Percentiles rank a stretch among this genome's conserved stretches.
These are phyloP conservation scores for Trissolcus japonicus DNA, from an alignment of 2,888 invertebrate genomes.

Conservation along the genomic window DNA sequence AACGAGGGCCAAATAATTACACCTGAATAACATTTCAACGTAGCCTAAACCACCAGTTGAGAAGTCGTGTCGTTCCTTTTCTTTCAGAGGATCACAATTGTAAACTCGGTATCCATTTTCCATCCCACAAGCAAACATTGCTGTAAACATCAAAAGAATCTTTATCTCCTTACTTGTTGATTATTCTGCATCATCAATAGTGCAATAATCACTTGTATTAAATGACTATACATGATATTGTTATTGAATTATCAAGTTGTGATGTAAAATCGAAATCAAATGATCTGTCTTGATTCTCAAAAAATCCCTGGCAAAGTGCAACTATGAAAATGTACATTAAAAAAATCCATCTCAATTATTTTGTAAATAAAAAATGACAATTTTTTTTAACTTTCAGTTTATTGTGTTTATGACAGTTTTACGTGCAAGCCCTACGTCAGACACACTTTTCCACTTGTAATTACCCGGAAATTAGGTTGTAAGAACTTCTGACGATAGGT, in stretches of 20 bases:
- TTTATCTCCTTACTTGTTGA: not conserved
- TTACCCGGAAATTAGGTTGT: too few species aligned
- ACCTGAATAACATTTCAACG: slow-evolving; percentile 98
- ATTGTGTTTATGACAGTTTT: too few species aligned
- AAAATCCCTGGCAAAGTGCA: too few species aligned
- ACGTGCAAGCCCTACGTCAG: too few species aligned
- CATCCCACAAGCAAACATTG: slow-evolving; percentile 88
- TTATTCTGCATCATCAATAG: slow-evolving; percentile 8
- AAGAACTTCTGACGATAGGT: slow-evolving; percentile 5
- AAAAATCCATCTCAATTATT: too few species aligned
- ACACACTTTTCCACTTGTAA: too few species aligned
- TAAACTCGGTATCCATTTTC: slow-evolving; percentile 97
- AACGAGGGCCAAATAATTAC: slow-evolving; percentile 96
- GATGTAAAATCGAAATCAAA: too few species aligned
- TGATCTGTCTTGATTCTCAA: too few species aligned
- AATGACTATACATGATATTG: not conserved
- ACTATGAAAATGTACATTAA: too few species aligned
- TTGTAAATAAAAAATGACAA: too few species aligned
- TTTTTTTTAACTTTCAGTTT: too few species aligned
- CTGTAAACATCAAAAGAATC: slow-evolving; percentile 12
- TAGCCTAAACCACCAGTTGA: slow-evolving; percentile 94
- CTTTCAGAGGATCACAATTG: slow-evolving; percentile 97
- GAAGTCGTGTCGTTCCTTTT: slow-evolving; percentile 96
- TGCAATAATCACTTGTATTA: slow-evolving; percentile 3
- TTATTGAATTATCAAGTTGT: not conserved